Evolutionary conservation across 2,797 vertebrate genomes (phyloP).

Genomic region (Sparidentex hasta): DNA sequence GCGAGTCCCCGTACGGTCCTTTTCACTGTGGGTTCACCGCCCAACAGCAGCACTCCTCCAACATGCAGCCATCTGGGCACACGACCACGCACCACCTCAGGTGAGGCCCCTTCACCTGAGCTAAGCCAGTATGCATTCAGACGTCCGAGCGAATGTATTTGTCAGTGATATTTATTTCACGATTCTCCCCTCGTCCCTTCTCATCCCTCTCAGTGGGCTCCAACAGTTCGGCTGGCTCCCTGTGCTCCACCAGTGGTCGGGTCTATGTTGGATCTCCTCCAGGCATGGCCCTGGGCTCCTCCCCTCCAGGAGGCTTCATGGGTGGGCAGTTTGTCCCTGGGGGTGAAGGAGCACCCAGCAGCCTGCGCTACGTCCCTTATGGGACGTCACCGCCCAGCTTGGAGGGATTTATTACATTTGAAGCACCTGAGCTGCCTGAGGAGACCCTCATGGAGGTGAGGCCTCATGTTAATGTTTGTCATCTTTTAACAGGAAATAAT

Average conservation of each 20-base stretch:
- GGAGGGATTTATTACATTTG: conserved; percentile 97
- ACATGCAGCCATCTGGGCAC: conserved; percentile 93
- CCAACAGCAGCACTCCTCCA: conserved; percentile 91
- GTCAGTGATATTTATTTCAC: not conserved
- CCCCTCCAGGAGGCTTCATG: conserved; percentile 87
- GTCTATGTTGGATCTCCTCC: conserved; percentile 93
- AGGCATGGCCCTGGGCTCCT: conserved; percentile 89
- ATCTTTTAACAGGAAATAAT: not conserved
- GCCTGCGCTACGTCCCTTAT: conserved; percentile 94
- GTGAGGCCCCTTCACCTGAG: conserved; percentile 76
- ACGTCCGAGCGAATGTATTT: not conserved
- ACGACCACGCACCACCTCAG: conserved; percentile 93
- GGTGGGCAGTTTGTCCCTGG: conserved; percentile 38
- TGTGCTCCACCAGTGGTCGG: conserved; percentile 93
- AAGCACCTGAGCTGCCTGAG: conserved; percentile 96
- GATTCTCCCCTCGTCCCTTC: not conserved
- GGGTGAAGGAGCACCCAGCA: conserved; percentile 90
- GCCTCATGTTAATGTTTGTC: not conserved
- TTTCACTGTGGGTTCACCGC: conserved; percentile 97
- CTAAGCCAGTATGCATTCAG: not conserved
- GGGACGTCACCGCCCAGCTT: conserved; percentile 95
- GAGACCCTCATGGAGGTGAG: conserved; percentile 98
- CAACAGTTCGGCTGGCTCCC: conserved; percentile 94
- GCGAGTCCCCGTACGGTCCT: conserved; percentile 90
- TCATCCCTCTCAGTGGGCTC: conserved; percentile 89